These are phyloP conservation scores for Argyrosomus regius DNA, from an alignment of 2,797 vertebrate genomes.

Conservation along the genomic window DNA sequence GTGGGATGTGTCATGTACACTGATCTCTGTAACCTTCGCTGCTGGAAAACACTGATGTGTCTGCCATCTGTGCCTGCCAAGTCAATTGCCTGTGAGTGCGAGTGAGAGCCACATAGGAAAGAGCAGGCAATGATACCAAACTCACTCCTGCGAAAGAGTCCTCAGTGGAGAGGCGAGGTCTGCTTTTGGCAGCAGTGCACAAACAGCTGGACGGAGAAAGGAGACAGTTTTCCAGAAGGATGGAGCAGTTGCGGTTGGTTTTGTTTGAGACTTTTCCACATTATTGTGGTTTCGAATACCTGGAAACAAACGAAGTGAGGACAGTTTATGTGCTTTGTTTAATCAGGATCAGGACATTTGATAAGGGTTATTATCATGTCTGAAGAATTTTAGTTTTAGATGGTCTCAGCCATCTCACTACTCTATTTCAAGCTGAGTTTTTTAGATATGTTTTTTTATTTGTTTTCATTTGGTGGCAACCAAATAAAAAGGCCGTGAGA, in stretches of 20 bases:
- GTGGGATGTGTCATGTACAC: conserved; percentile 17
- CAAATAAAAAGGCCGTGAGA: conserved; percentile 62
- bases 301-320: conserved; percentile 9
- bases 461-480: conserved; percentile 54
- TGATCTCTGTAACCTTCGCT: conserved; percentile 54
- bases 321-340: conserved; percentile 10
- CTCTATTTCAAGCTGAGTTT: conserved; percentile 36
- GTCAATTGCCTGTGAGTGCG: conserved; percentile 22
- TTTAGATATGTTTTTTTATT: conserved; percentile 34
- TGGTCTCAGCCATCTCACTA: conserved; percentile 5
- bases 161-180: neutral
- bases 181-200: neutral
- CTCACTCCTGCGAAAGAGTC: neutral
- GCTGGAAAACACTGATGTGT: conserved; percentile 57
- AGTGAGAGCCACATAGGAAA: conserved; percentile 35
- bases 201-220: conserved; percentile 13
- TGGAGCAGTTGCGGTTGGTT: neutral
- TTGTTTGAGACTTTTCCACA: neutral
- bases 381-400: conserved; percentile 23
- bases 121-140: conserved; percentile 15
- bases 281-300: neutral
- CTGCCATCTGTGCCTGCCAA: conserved; percentile 51
- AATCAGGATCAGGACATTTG: conserved; percentile 12
- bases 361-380: conserved; percentile 7
- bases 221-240: conserved; percentile 4